Evolutionary conservation across 2,113 vertebrate species (phyloP).

Genomic region (Hymenochirus boettgeri): DNA sequence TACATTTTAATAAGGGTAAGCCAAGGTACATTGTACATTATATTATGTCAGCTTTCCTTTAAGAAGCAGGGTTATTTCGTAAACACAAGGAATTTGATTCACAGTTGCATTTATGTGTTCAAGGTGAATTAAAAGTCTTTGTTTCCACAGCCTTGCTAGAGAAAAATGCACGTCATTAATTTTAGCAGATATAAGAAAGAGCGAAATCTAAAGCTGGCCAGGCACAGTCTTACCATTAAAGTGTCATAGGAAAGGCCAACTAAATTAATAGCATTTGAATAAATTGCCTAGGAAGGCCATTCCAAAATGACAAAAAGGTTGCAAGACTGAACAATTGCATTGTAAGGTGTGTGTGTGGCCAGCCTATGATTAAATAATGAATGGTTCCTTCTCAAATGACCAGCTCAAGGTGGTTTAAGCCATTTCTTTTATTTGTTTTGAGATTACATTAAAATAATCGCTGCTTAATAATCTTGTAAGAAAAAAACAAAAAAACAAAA

Average conservation of each 20-base stretch:
- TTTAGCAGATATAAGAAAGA: no score
- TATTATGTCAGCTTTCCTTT: slow-evolving; percentile 18
- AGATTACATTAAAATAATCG: slow-evolving; percentile 12
- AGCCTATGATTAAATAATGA: no score
- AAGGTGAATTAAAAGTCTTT: slow-evolving; percentile 28
- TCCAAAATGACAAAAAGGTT: no score
- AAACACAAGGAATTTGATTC: slow-evolving; percentile 24
- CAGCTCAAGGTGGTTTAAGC: slow-evolving; percentile 44
- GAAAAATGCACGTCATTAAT: no score
- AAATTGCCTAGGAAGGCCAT: no score
- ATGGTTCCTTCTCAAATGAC: slow-evolving; percentile 33
- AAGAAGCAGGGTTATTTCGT: not conserved
- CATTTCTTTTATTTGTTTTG: slow-evolving; percentile 43
- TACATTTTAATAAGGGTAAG: slow-evolving; percentile 1
- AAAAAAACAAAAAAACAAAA: slow-evolving; percentile 21
- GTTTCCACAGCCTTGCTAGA: slow-evolving; percentile 8
- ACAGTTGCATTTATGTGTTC: slow-evolving; percentile 20
- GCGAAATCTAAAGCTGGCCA: no score
- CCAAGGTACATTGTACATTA: slow-evolving; percentile 22
- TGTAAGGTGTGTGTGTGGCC: no score
- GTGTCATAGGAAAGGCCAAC: no score
- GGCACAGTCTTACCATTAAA: no score
- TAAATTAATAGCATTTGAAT: no score
- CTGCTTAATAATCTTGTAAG: slow-evolving; percentile 20
- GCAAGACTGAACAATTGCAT: no score